phyloP scores from a whole-genome alignment of 1,140 invertebrate species.

The Adelges cooleyi region DNA sequence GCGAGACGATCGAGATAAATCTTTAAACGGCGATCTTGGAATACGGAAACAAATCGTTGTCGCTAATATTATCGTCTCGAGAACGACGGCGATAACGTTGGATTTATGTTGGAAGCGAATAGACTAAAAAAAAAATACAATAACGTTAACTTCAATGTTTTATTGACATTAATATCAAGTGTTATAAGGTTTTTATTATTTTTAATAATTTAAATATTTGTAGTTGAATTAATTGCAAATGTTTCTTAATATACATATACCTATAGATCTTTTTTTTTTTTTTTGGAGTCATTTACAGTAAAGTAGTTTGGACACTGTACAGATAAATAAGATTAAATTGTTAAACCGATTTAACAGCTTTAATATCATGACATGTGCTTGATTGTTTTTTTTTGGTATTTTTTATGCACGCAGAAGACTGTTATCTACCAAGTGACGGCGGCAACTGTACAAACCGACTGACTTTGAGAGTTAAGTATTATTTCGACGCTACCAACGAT shows the following conservation, averaged over 20 bases:
- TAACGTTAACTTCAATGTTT: no score
- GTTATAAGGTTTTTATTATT: no score
- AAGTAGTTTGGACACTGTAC: no score
- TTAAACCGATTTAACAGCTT: no score
- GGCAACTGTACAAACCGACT: constrained; percentile 68
- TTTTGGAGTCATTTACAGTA: no score
- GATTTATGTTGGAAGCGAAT: neutral
- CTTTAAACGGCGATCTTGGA: neutral
- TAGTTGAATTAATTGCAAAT: no score
- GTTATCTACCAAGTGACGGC: constrained; percentile 59
- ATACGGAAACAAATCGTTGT: constrained; percentile 26
- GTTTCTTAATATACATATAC: no score
- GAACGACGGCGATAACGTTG: neutral
- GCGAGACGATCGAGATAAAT: constrained; percentile 9
- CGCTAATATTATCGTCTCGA: constrained; percentile 12
- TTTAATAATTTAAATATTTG: no score
- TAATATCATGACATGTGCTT: no score
- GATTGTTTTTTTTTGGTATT: constrained; percentile 31
- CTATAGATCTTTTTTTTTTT: no score
- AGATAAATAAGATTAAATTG: no score
- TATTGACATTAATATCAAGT: no score
- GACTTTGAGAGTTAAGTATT: constrained; percentile 63
- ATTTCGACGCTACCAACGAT: constrained; percentile 54
- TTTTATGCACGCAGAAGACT: constrained; percentile 47
- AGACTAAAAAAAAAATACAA: neutral